A percentile compares a stretch with the other conserved stretches of the same genome.
phyloP scores from a whole-genome alignment of 2,113 vertebrate species.

The Paratilapia polleni region DNA sequence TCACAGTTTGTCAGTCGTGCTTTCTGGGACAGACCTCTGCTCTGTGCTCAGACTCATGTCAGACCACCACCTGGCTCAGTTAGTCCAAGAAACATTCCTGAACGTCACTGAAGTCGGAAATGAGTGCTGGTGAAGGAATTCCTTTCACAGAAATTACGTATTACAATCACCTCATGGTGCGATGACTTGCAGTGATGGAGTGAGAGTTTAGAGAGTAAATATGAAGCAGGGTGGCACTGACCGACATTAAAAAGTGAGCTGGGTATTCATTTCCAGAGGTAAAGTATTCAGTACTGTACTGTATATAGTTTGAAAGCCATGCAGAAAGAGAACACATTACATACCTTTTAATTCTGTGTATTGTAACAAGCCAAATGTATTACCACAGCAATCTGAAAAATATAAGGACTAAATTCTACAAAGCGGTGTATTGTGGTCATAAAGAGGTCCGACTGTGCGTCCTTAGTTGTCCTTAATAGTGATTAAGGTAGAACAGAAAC shows the following conservation, averaged over 20 bases:
- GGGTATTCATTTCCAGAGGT: background rate
- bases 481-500: background rate
- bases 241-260: background rate
- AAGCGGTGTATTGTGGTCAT: too few relatives aligned
- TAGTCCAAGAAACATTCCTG: conserved; percentile 22
- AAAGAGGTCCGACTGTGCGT: too few relatives aligned
- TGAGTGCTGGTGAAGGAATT: conserved; percentile 32
- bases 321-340: background rate
- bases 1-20: background rate
- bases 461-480: too few relatives aligned
- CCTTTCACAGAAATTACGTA: conserved; percentile 27
- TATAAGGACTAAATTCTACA: too few relatives aligned
- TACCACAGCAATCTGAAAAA: background rate
- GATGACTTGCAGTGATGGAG: background rate
- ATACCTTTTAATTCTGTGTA: background rate
- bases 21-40: background rate
- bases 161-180: background rate
- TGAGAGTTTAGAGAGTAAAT: conserved; percentile 1
- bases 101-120: conserved; percentile 23
- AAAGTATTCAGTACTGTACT: background rate
- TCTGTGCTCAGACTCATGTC: conserved; percentile 8
- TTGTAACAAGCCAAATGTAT: background rate
- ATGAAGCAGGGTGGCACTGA: background rate
- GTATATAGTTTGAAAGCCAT: background rate
- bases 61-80: conserved; percentile 28